Evolutionary conservation across 2,797 vertebrate genomes (phyloP).

Genomic region (Aulostomus chinensis): DNA sequence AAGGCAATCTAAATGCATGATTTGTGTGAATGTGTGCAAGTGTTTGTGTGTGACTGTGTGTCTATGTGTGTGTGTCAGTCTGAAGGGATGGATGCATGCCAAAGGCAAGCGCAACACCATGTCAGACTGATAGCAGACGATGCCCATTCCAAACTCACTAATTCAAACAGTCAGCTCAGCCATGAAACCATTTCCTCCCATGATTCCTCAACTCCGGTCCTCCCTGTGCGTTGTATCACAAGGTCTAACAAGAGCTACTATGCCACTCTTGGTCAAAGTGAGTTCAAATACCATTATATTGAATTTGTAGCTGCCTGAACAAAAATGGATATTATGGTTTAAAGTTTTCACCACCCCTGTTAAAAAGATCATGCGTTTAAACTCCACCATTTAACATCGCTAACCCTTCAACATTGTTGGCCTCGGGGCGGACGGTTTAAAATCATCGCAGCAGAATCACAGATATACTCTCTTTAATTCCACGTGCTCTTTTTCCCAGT

Average conservation of each 20-base stretch:
- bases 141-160: slow-evolving; percentile 80
- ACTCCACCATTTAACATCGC: not conserved
- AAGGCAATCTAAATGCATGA: slow-evolving; percentile 59
- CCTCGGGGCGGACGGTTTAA: too few relatives aligned
- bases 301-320: not conserved
- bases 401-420: too few relatives aligned
- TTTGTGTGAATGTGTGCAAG: slow-evolving; percentile 41
- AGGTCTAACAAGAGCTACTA: slow-evolving; percentile 25
- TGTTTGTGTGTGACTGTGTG: slow-evolving; percentile 8
- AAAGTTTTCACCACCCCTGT: not conserved
- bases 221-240: slow-evolving; percentile 17
- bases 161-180: slow-evolving; percentile 80
- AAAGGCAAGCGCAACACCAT: slow-evolving; percentile 83
- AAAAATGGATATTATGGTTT: not conserved
- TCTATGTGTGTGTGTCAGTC: slow-evolving; percentile 49
- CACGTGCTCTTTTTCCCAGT: too few relatives aligned
- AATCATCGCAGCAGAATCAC: too few relatives aligned
- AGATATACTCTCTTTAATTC: too few relatives aligned
- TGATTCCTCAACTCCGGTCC: slow-evolving; percentile 60
- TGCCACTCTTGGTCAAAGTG: slow-evolving; percentile 6
- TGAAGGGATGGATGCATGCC: slow-evolving; percentile 73
- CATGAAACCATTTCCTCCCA: slow-evolving; percentile 83
- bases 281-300: slow-evolving; percentile 5
- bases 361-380: not conserved
- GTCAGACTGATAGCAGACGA: slow-evolving; percentile 83